These are phyloP conservation scores for Drosophila pandora DNA, from an alignment of 1,140 invertebrate genomes.

Conservation along the genomic window DNA sequence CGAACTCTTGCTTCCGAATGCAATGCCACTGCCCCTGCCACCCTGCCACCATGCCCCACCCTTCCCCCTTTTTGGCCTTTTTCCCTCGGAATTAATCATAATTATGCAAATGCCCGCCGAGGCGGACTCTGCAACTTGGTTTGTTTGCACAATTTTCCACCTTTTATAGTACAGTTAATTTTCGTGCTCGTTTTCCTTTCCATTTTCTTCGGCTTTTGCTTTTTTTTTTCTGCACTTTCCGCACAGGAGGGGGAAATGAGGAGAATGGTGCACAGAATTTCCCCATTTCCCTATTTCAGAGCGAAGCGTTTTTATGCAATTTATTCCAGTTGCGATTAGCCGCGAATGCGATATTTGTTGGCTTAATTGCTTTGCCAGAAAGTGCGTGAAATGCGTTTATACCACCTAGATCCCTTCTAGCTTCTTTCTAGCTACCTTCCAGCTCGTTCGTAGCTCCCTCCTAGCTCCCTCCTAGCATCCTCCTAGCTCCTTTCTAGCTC, in stretches of 20 bases:
- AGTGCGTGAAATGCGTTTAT: conserved; percentile 39
- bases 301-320: conserved; percentile 69
- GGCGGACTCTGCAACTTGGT: conserved; percentile 54
- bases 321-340: conserved; percentile 70
- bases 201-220: conserved; percentile 28
- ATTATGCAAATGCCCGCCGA: conserved; percentile 72
- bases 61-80: background rate
- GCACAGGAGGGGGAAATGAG: background rate
- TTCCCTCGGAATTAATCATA: conserved; percentile 70
- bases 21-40: background rate
- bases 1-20: conserved; percentile 37
- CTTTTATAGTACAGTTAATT: conserved; percentile 83
- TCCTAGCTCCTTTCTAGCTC: no score
- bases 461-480: no score
- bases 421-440: background rate
- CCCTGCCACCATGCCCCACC: background rate
- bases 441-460: no score
- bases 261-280: conserved; percentile 65
- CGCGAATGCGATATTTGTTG: conserved; percentile 42
- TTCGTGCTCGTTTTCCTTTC: conserved; percentile 68
- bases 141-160: conserved; percentile 83
- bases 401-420: no score
- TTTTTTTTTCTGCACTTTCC: conserved; percentile 8
- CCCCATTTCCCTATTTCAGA: conserved; percentile 21
- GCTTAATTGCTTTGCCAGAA: conserved; percentile 41